These are phyloP conservation scores for Brachystomella parvula DNA, from an alignment of 1,140 invertebrate genomes.

Conservation along the genomic window DNA sequence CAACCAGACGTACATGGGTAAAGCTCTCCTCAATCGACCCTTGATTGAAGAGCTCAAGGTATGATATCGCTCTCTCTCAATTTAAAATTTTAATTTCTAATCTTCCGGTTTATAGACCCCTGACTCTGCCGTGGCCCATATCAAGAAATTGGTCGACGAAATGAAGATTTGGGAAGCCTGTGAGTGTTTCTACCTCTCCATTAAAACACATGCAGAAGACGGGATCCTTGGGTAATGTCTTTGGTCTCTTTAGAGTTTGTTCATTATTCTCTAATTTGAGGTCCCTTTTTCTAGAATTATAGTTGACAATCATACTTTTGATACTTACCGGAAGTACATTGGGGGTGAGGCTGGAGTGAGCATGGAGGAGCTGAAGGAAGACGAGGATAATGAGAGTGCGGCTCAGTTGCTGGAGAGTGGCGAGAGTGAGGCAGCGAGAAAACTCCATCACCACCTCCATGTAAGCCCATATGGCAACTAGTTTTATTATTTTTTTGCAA, in stretches of 20 bases:
- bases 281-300: background rate
- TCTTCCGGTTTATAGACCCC: background rate
- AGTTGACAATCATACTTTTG: background rate
- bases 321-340: background rate
- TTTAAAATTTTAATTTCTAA: background rate
- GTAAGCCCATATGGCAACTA: background rate
- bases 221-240: background rate
- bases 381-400: background rate
- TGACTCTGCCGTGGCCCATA: background rate
- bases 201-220: background rate
- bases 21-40: background rate
- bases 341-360: background rate
- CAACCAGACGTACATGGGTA: background rate
- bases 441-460: background rate
- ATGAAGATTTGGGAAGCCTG: background rate
- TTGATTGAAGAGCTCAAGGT: background rate
- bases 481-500: background rate
- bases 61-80: background rate
- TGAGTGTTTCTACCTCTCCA: background rate
- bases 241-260: background rate
- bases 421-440: background rate
- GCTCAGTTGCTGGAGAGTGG: background rate
- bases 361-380: background rate
- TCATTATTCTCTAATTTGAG: background rate
- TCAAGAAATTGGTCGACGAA: background rate